Percentiles rank a stretch among this genome's conserved stretches.
These are phyloP conservation scores for Campylorhamphus procurvoides DNA, from an alignment of 2,113 vertebrate genomes.

Conservation along the genomic window DNA sequence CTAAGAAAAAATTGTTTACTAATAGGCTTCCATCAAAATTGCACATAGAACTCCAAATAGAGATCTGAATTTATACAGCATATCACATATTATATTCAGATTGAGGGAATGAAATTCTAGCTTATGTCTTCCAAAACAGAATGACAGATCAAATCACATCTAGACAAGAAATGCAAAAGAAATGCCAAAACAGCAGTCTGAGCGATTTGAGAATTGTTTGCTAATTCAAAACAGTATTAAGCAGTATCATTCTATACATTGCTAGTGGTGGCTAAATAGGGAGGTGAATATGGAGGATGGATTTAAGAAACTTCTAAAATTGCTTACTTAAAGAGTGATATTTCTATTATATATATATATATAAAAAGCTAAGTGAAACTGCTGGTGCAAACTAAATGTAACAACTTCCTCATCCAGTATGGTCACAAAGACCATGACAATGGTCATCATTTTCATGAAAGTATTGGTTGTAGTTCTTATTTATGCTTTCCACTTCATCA, in stretches of 20 bases:
- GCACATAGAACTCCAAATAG: background rate
- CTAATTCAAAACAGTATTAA: conserved; percentile 42
- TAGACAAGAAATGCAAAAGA: conserved; percentile 2
- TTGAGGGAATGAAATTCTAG: conserved; percentile 26
- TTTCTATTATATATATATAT: background rate
- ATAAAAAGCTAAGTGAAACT: background rate
- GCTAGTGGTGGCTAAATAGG: background rate
- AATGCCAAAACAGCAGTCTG: background rate
- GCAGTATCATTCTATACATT: background rate
- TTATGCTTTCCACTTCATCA: background rate
- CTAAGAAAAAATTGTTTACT: conserved; percentile 52
- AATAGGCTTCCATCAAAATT: conserved; percentile 21
- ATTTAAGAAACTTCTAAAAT: background rate
- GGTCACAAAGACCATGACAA: background rate
- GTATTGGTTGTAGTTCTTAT: background rate
- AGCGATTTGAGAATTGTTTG: conserved; percentile 9
- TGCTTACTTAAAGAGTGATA: background rate
- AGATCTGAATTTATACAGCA: background rate
- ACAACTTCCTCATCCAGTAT: background rate
- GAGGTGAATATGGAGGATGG: background rate
- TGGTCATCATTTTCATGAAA: background rate
- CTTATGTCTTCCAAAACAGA: background rate
- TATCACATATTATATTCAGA: conserved; percentile 19
- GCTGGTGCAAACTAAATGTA: background rate
- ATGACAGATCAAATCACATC: conserved; percentile 30